Conservation (phyloP, 1,140 invertebrate species). For the Homarus americanus region DNA sequence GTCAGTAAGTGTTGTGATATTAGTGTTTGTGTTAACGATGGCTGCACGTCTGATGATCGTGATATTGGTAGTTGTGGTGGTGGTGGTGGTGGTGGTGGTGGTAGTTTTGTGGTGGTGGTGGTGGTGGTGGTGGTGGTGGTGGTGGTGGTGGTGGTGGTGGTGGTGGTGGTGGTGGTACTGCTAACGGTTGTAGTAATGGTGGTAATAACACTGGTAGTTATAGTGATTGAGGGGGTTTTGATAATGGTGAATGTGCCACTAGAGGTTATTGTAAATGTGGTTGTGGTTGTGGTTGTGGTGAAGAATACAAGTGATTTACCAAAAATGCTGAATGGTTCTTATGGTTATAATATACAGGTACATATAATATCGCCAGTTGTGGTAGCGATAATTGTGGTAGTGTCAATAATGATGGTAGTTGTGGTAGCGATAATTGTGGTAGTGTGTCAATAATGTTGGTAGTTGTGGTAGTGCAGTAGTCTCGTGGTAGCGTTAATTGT, state of each 20-base stretch:
- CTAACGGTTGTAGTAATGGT: neutral
- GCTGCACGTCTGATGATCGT: too few relatives aligned
- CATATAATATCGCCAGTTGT: neutral
- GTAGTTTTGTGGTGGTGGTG: constrained; percentile 1
- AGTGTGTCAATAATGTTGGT: neutral
- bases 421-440: neutral
- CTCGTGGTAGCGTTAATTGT: neutral
- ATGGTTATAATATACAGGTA: too few relatives aligned
- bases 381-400: neutral
- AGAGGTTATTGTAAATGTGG: neutral
- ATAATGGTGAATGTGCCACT: neutral
- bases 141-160: constrained; percentile 13
- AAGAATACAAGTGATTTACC: too few relatives aligned
- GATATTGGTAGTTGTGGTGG: neutral
- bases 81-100: neutral
- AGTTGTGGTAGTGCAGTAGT: neutral
- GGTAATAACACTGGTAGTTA: neutral
- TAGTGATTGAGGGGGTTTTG: neutral
- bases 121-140: constrained; percentile 5
- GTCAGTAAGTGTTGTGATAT: too few relatives aligned
- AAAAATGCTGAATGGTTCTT: too few relatives aligned
- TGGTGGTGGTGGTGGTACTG: neutral
- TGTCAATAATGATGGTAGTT: neutral
- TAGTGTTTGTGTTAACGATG: too few relatives aligned
- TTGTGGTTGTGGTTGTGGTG: neutral